Evolutionary conservation across 2,888 invertebrate genomes (phyloP), one percentile per base, ranked within the genome.

Genomic region (Omphaloscelis lunosa): DNA sequence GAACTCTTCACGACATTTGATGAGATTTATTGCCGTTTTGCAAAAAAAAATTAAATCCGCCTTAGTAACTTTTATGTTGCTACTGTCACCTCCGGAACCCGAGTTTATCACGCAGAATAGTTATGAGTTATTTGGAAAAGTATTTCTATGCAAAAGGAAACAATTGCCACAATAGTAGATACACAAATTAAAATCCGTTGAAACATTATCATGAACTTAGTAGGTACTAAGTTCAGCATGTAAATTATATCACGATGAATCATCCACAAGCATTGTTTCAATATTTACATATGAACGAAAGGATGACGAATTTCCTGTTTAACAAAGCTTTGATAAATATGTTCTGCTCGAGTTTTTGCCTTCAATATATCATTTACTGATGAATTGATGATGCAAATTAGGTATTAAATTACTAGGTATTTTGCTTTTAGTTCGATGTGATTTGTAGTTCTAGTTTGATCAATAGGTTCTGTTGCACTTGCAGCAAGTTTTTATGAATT

Each of bases 171-270:
- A 27, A 27, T 27, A 12, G n/a, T n/a, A n/a, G n/a, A 7, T 0
- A 41, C 65, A 27, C 9, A 41, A 65, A 65, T 20, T n/a, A 3
- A 65, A 41, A 65, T 20, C 20, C 20, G 27, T 20, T 65, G 27
- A 45, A 45, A 27, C 20, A 66, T 65, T 27, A 20, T 7, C 27
- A 65, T 45, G 45, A 12, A 65, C n/a, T 9, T 20, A 7, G 20
- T 65, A 62, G 12, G 12, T 66, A 66, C 27, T 20, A 12, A 27
- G 59, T 27, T 27, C 51, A 45, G 65, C 17, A 53, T 62, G 56
- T 27, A 8, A 48, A n/a, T 27, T 23, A 53, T 69, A 75, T 70
- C 69, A 23, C 27, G 0, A 66, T 61, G 69, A 80, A 66, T 75
- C 53, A 70, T 23, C 4, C 48, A 53, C 27, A 58, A 41, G 5